Conservation (phyloP, 2,797 vertebrate species). For the Hyperoplus immaculatus region DNA sequence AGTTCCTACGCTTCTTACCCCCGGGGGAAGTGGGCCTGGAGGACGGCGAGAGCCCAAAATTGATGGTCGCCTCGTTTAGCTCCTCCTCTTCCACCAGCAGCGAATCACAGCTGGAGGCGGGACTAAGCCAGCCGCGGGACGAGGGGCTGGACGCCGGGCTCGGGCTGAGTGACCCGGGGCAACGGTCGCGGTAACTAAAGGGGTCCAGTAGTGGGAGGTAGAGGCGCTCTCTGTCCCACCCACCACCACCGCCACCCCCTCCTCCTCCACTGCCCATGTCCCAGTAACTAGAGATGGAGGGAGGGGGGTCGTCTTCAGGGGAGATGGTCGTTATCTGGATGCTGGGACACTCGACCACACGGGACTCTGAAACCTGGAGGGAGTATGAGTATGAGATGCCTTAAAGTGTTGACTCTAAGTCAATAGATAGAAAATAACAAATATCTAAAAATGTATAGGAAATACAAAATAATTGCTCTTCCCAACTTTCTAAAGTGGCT, state of each 20-base stretch:
- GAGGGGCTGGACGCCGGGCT: conserved; percentile 93
- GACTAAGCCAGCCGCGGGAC: conserved; percentile 92
- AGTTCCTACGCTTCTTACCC: conserved; percentile 92
- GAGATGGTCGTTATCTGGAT: conserved; percentile 97
- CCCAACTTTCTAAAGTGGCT: not conserved
- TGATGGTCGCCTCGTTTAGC: conserved; percentile 88
- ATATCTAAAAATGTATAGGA: not conserved
- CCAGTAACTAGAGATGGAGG: conserved; percentile 82
- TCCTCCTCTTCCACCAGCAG: conserved; percentile 93
- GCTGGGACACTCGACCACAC: conserved; percentile 93
- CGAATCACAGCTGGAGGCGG: conserved; percentile 92
- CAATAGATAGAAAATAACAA: not conserved
- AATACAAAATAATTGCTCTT: not conserved
- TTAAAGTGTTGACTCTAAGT: not conserved
- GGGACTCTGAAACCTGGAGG: conserved; percentile 86
- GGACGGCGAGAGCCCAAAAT: conserved; percentile 87
- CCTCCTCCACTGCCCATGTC: conserved; percentile 77
- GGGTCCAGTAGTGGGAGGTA: conserved; percentile 90
- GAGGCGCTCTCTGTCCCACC: conserved; percentile 91
- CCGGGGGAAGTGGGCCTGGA: conserved; percentile 91
- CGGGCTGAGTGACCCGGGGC: conserved; percentile 89
- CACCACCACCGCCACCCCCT: conserved; percentile 68
- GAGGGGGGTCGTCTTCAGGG: conserved; percentile 84
- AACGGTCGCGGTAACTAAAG: conserved; percentile 89
- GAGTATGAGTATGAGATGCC: not conserved